Evolutionary conservation across 2,888 invertebrate species (phyloP), one percentile per base, ranked within the genome.

Genomic region (Cheilosia grossa): DNA sequence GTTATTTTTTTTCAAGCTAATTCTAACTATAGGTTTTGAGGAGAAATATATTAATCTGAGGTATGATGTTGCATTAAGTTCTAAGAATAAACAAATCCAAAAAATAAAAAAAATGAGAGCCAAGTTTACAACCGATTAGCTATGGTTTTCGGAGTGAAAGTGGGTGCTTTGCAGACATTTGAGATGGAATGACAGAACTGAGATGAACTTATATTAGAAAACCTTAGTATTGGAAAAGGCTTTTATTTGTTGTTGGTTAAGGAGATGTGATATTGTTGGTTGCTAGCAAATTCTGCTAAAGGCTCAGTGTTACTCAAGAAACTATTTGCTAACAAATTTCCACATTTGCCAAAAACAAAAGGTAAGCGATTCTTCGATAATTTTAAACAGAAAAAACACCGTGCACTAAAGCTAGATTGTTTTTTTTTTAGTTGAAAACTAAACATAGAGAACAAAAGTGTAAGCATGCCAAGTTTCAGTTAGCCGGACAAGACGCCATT

Each of bases 21-120:
- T 51, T 72, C 56, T 73, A 69, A 67, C 78, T 82, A 79, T 15
- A 10, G 9, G 3, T 69, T 40, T 61, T 78, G 49, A 74, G 63
- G 64, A 54, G 53, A 70, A 44, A 58, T 66, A 47, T 63, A 56
- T 83, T 58, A 70, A 70, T 79, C 69, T 51, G 79, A 79, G 69
- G 79, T 69, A 83, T 83, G 83, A 83, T 83, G 83, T 83, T 83
- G 83, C 83, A 83, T 74, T 83, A 69, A 70, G 74, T 73, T 27
- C 74, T 51, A 59, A 63, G 73, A 27, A 44, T 69, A 64, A 80
- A 69, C 69, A 58, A 80, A 69, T 7, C 27, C 6, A 27, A 27
- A 27, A 27, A 53, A 69, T 15, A 15, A 59, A 21, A 42, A 9
- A 44, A 13, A n/a, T 56, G 13, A 33, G 15, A 33, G n/a, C 33